A percentile compares a stretch with the other conserved stretches of the same genome.
phyloP scores from a whole-genome alignment of 2,113 vertebrate species.

The Lepus europaeus region DNA sequence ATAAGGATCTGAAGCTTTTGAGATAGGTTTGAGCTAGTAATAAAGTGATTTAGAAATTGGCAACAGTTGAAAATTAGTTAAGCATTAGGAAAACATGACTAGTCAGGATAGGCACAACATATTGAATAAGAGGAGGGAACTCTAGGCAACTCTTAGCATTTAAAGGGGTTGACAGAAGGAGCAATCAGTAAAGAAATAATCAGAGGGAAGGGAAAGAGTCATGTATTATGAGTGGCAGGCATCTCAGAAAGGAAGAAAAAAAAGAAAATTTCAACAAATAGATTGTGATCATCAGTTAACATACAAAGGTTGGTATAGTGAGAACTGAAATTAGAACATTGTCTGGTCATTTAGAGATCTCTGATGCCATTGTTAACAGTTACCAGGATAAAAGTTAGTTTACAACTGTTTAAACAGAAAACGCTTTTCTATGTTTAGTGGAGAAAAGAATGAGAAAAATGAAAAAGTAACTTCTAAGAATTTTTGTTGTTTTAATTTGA shows the following conservation, averaged over 20 bases:
- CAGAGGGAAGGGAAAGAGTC: not conserved
- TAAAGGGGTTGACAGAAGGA: not conserved
- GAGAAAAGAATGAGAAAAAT: conserved; percentile 28
- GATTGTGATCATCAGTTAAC: not conserved
- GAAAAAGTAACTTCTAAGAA: not conserved
- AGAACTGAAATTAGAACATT: not conserved
- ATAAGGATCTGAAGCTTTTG: not conserved
- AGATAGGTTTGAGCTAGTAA: not conserved
- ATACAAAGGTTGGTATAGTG: not conserved
- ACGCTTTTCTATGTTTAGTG: conserved; percentile 24
- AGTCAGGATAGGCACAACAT: not conserved
- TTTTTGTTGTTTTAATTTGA: not conserved
- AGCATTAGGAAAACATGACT: not conserved
- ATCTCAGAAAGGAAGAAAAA: not conserved
- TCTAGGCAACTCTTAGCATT: not conserved
- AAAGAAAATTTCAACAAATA: not conserved
- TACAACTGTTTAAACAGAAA: not conserved
- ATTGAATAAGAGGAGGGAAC: not conserved
- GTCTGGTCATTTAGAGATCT: conserved; percentile 1
- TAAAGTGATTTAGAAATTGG: conserved; percentile 49
- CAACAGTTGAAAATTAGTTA: conserved; percentile 1
- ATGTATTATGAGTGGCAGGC: not conserved
- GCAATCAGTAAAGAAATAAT: not conserved
- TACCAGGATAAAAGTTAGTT: not conserved
- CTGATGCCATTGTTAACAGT: not conserved